Conservation (phyloP, 1,140 invertebrate genomes). For the Orchesella cincta region DNA sequence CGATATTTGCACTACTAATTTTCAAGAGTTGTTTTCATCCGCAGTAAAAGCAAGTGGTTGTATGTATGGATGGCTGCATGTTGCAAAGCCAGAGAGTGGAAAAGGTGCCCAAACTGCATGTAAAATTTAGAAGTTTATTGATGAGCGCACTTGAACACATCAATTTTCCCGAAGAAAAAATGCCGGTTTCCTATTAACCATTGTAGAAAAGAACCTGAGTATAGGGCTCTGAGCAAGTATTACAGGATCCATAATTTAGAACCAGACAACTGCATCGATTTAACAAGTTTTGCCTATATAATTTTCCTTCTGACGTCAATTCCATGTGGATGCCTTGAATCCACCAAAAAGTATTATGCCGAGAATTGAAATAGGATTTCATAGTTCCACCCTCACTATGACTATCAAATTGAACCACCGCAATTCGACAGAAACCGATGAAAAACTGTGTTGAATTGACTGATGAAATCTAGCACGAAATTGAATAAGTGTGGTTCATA, state of each 20-base stretch:
- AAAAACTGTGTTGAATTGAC: too few species aligned
- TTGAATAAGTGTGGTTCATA: too few species aligned
- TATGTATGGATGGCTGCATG: too few species aligned
- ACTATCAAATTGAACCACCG: too few species aligned
- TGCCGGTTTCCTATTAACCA: neutral
- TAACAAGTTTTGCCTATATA: neutral
- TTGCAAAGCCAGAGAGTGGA: neutral
- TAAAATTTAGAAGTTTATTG: neutral
- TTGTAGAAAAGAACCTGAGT: neutral
- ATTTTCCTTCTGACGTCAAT: neutral
- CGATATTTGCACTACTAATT: neutral
- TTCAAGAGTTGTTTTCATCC: too few species aligned
- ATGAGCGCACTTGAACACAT: neutral
- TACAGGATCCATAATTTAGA: constrained; percentile 5
- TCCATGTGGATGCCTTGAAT: neutral
- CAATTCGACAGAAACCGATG: too few species aligned
- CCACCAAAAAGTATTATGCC: too few species aligned
- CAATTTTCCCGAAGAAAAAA: too few species aligned
- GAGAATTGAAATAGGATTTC: too few species aligned
- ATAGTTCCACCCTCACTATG: too few species aligned
- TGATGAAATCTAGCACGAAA: too few species aligned
- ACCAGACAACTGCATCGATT: neutral
- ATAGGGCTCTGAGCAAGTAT: neutral
- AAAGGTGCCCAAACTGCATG: neutral
- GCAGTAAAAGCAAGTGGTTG: neutral